These are phyloP conservation scores for Calonectris borealis DNA, from an alignment of 2,113 vertebrate genomes.

Conservation along the genomic window DNA sequence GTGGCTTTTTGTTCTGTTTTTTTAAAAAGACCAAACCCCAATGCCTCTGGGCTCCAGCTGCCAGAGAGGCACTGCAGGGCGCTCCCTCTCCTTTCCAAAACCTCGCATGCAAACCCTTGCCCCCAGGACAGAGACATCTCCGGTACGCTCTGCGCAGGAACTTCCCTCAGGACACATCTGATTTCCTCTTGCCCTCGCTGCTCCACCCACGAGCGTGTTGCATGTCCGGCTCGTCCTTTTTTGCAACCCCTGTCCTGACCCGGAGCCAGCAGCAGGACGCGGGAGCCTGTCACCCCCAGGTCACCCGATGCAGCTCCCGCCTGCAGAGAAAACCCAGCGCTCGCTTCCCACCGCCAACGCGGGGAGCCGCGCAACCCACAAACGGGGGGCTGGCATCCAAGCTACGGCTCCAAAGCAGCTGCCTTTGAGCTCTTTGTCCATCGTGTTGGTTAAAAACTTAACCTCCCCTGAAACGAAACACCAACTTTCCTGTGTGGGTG, in stretches of 20 bases:
- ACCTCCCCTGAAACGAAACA: background rate
- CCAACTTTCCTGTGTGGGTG: background rate
- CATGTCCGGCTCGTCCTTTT: background rate
- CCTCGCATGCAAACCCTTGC: background rate
- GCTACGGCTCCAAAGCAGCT: background rate
- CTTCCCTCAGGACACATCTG: background rate
- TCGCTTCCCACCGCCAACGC: fast-evolving
- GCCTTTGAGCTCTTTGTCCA: background rate
- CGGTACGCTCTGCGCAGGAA: fast-evolving
- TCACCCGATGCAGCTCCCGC: fast-evolving
- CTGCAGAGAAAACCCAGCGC: background rate
- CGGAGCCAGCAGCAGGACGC: background rate
- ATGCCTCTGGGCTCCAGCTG: background rate
- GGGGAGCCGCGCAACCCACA: background rate
- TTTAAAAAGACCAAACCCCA: background rate
- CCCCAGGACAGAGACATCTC: fast-evolving
- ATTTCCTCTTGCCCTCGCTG: background rate
- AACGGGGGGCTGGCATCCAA: background rate
- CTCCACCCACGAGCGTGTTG: fast-evolving
- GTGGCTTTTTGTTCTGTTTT: background rate
- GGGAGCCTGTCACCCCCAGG: fast-evolving
- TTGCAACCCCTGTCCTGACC: background rate
- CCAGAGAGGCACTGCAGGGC: too few species aligned
- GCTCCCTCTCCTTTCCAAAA: background rate
- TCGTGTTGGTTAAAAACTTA: background rate